phyloP scores from a whole-genome alignment of 2,888 invertebrate species.

The Hydrotaea cyrtoneurina region DNA sequence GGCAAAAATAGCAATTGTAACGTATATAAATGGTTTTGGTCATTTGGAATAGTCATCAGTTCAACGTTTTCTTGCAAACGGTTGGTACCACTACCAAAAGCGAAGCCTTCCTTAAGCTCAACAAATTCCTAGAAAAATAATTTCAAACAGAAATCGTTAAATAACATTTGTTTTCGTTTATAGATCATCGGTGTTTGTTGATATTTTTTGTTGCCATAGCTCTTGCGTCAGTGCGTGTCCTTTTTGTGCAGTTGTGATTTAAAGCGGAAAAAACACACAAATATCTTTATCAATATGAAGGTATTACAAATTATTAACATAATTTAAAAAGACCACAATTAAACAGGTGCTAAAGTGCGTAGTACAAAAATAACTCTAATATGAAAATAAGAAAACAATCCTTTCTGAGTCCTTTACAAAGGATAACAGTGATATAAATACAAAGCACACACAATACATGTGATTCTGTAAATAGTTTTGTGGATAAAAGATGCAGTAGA shows the following conservation, averaged over 20 bases:
- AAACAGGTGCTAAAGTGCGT: background rate
- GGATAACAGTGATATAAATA: background rate
- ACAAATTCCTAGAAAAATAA: background rate
- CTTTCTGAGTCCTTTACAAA: background rate
- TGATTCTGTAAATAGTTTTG: no score
- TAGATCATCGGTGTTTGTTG: slow-evolving; percentile 46
- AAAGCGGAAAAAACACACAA: slow-evolving; percentile 36
- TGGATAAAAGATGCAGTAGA: no score
- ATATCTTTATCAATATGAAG: slow-evolving; percentile 61
- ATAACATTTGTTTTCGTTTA: slow-evolving; percentile 30
- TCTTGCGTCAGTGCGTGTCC: slow-evolving; percentile 63
- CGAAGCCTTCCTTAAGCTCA: background rate
- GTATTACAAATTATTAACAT: slow-evolving; percentile 38
- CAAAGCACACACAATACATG: background rate
- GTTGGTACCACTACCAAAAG: slow-evolving; percentile 70
- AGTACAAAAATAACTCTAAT: no score
- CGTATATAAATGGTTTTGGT: slow-evolving; percentile 81
- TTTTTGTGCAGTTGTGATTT: slow-evolving; percentile 50
- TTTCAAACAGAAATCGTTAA: background rate
- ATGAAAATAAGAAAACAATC: background rate
- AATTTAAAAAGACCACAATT: background rate
- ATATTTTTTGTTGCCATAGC: slow-evolving; percentile 47
- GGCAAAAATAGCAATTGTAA: slow-evolving; percentile 66
- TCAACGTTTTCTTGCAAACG: slow-evolving; percentile 80
- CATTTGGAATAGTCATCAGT: slow-evolving; percentile 80